Conservation (phyloP, 2,888 invertebrate species). For the Fissipunctia ypsillon region DNA sequence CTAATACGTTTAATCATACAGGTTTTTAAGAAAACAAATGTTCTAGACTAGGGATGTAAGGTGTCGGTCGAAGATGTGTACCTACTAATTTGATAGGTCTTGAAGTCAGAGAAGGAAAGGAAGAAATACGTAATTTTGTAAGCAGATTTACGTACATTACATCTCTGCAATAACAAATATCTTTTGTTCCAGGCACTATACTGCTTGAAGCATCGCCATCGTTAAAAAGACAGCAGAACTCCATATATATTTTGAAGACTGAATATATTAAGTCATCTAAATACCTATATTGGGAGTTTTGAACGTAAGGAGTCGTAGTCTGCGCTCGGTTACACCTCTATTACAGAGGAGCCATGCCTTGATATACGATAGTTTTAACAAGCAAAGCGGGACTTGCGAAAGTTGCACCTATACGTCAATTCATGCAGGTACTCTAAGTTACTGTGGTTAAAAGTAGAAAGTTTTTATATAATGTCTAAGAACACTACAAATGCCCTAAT, state of each 20-base stretch:
- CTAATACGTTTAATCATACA: conserved; percentile 7
- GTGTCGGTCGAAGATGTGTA: not conserved
- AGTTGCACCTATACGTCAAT: conserved; percentile 58
- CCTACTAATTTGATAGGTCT: not conserved
- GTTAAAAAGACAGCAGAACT: not conserved
- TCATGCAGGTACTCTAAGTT: conserved; percentile 27
- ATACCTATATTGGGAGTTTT: not conserved
- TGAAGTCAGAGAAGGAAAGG: not conserved
- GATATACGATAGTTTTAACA: conserved; percentile 23
- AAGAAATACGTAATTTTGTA: conserved; percentile 18
- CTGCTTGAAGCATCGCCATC: not conserved
- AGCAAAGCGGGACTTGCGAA: conserved; percentile 51
- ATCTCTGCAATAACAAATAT: not conserved
- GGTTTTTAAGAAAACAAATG: conserved; percentile 1
- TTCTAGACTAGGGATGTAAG: conserved; percentile 4
- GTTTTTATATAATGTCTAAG: conserved; percentile 48
- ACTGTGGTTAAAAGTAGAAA: conserved; percentile 53
- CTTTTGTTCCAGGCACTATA: not conserved
- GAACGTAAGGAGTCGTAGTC: not conserved
- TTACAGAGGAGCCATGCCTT: not conserved
- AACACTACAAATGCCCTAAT: conserved; percentile 30
- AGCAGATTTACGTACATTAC: not conserved
- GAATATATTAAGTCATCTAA: not conserved
- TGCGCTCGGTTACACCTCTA: not conserved
- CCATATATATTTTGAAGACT: not conserved